Percentiles rank a stretch among this genome's conserved stretches.
Conservation (phyloP, 2,113 vertebrate species). For the Salvelinus sp. region DNA sequence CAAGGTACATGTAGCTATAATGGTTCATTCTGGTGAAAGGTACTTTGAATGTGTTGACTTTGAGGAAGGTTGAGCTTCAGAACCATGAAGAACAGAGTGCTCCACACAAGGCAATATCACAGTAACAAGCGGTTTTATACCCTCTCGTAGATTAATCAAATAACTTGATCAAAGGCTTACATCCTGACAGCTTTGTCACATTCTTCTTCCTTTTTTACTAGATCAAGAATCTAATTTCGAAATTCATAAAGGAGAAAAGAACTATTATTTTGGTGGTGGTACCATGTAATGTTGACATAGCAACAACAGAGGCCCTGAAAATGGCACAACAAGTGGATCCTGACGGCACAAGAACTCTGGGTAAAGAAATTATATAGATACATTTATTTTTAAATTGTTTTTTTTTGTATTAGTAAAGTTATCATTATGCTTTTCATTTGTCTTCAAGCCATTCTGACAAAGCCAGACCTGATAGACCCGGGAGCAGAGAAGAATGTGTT, state of each 20-base stretch:
- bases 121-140: no score
- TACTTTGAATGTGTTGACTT: no score
- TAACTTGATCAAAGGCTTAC: no score
- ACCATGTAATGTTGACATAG: constrained; percentile 81
- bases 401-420: no score
- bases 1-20: no score
- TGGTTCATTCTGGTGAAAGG: no score
- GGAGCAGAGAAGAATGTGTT: constrained; percentile 69
- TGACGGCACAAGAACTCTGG: constrained; percentile 77
- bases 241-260: constrained; percentile 67
- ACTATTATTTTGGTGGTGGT: constrained; percentile 81
- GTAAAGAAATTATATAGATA: constrained; percentile 46
- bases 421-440: background rate
- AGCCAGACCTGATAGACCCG: constrained; percentile 79
- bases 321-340: constrained; percentile 84
- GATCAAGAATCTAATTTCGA: constrained; percentile 74
- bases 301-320: constrained; percentile 81
- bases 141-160: no score
- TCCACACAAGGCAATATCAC: no score
- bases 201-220: constrained; percentile 40
- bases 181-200: no score
- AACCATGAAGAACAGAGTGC: no score
- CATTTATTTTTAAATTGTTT: no score
- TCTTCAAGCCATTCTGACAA: constrained; percentile 78
- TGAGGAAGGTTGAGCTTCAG: no score